Evolutionary conservation across 2,113 vertebrate species (phyloP), one percentile per base, ranked within the genome.

Genomic region (Cochlearius cochlearius): DNA sequence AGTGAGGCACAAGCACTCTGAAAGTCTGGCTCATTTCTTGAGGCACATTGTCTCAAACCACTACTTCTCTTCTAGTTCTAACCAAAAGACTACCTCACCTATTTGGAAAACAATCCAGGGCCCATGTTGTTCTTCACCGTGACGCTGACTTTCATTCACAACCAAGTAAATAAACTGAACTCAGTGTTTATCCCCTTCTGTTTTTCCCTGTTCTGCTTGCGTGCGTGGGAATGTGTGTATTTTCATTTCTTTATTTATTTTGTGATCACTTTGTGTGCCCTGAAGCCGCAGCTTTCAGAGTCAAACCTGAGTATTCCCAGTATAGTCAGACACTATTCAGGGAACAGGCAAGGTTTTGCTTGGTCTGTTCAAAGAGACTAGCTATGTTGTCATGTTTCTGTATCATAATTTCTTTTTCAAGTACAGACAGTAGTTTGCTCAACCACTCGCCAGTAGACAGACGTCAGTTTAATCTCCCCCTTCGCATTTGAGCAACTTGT

Each of bases 241-340:
- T 94, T 86, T 76, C 8, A 41, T 93, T 76, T 85, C 73, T 77
- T 62, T 94, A 50, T 88, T 90, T 93, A 80, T 90, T 92, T 53
- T 92, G 32, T 72, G 63, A 79, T 79, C 18, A 52, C 36, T 68
- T 76, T 62, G 52, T 83, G 59, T 38, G 81, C 38, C 36, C n/a
- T 84, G 79, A 95, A 83, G 55, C 83, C 60, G 64, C 68, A 92
- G 32, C 64, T 89, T 86, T 89, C 64, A 83, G 45, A 83, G 73
- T 71, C 30, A 77, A 64, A 81, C 68, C 34, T 81, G 59, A 66
- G 12, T 68, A 53, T 66, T 95, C n/a, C 62, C 43, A 32, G 5
- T 73, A 53, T 18, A 75, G 43, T 58, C 49, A 91, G 34, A 60
- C 27, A 43, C 52, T 81, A 52, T 75, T 91, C 36, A 82, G 21